Evolutionary conservation across 2,113 vertebrate species (phyloP).

Genomic region (Girardinichthys multiradiatus): DNA sequence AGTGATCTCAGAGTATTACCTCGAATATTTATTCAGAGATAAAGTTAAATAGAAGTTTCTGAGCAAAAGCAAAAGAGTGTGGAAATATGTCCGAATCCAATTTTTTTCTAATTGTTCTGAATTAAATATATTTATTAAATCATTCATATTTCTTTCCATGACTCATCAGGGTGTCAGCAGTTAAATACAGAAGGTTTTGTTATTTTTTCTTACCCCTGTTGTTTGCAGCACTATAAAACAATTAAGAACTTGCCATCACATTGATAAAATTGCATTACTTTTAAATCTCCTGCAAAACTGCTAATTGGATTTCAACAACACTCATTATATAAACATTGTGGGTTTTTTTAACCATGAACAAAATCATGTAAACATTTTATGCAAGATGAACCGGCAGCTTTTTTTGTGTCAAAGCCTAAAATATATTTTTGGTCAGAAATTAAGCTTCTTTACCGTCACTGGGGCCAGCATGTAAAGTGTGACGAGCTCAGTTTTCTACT

Average conservation of each 20-base stretch:
- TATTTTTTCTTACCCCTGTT: neutral
- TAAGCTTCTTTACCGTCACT: slow-evolving; percentile 57
- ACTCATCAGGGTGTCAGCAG: too few species aligned
- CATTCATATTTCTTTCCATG: too few species aligned
- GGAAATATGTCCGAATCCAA: neutral
- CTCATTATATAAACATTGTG: neutral
- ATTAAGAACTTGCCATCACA: slow-evolving; percentile 8
- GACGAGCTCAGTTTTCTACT: slow-evolving; percentile 59
- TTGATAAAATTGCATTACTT: slow-evolving; percentile 23
- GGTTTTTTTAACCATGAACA: slow-evolving; percentile 36
- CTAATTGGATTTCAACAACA: neutral
- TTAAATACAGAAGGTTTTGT: neutral
- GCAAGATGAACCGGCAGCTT: slow-evolving; percentile 58
- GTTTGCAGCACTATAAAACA: slow-evolving; percentile 48
- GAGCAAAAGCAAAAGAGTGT: too few species aligned
- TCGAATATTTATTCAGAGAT: neutral
- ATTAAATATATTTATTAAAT: neutral
- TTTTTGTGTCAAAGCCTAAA: slow-evolving; percentile 38
- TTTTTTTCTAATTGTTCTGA: neutral
- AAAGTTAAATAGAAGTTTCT: neutral
- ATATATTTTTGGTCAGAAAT: slow-evolving; percentile 59
- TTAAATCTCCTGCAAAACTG: slow-evolving; percentile 19
- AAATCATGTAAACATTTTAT: slow-evolving; percentile 65
- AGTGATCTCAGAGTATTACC: neutral
- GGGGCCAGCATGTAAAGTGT: slow-evolving; percentile 62